Conservation (phyloP, 2,113 vertebrate genomes). For the Phalacrocorax aristotelis region DNA sequence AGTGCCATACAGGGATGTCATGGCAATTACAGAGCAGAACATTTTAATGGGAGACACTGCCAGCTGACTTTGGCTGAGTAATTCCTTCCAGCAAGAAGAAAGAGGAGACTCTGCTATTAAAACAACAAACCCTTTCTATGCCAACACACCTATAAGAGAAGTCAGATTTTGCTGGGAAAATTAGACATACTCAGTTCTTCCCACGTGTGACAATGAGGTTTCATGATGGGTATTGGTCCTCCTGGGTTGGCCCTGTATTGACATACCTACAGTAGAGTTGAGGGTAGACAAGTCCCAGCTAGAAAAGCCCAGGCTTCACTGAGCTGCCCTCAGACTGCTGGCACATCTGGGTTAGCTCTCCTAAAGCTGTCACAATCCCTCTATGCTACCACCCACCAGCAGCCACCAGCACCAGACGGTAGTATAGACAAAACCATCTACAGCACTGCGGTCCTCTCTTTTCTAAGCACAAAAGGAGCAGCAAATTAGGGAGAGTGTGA, state of each 20-base stretch:
- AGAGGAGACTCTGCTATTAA: background rate
- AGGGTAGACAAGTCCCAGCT: background rate
- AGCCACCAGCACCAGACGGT: background rate
- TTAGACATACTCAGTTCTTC: background rate
- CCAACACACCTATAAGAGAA: background rate
- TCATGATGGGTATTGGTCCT: background rate
- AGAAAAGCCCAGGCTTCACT: background rate
- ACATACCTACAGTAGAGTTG: background rate
- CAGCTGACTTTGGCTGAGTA: background rate
- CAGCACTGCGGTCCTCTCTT: background rate
- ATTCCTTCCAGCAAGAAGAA: background rate
- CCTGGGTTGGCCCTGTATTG: fast-evolving
- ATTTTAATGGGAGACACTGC: background rate
- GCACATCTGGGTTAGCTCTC: background rate
- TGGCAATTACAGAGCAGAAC: background rate
- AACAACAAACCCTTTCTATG: background rate
- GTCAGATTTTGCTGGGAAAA: background rate
- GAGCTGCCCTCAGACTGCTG: background rate
- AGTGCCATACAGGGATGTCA: background rate
- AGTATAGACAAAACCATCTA: background rate
- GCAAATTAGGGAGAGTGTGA: background rate
- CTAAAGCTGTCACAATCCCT: background rate
- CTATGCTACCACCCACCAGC: background rate
- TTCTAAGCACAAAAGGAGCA: background rate
- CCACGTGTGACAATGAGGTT: background rate